Evolutionary conservation across 1,140 invertebrate genomes (phyloP), one percentile per base, ranked within the genome.

Genomic region (Aphis gossypii): DNA sequence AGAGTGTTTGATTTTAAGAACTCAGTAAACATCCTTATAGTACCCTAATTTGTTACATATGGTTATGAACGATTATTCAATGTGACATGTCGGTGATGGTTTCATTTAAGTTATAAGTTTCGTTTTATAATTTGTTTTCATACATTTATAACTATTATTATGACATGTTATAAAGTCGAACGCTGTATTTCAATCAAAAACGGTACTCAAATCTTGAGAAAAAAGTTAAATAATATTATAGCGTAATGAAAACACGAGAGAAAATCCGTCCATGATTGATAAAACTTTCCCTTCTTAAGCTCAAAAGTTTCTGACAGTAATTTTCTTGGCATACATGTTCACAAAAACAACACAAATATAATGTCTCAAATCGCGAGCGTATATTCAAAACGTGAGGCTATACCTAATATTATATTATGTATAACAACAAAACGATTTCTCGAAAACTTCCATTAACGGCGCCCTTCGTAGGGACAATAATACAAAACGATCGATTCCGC

Each of bases 171-270:
- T 46, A 46, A 84, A 86, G 83, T 86, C 38, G 41, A 25, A 86
- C 83, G 25, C 11, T 14, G 21, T 83, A 86, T 44, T 86, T 25
- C 83, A 23, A 44, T 41, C 38, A 25, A 41, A 41, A 46, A 41
- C 83, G 23, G 11, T 44, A 44, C 2, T 25, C 0, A 86, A 25
- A 83, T 83, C 76, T 83, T 5, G 35, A 9, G 35, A 83, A 38
- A 38, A 83, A 83, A 83, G 76, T 83, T 76, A 14, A 76, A 76
- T 76, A 76, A 76, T n/a, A 76, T n/a, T 83, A 83, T 83, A 83
- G 18, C 3, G 21, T 83, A 83, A 83, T 38, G 76, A 83, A 83
- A 83, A 83, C 76, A 6, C 60, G 60, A 76, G 60, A 76, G 76
- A 14, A 83, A 83, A 38, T 21, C 76, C 35, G 8, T 83, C 35